Conservation (phyloP, 2,888 invertebrate genomes). For the Epinotia demarniana region DNA sequence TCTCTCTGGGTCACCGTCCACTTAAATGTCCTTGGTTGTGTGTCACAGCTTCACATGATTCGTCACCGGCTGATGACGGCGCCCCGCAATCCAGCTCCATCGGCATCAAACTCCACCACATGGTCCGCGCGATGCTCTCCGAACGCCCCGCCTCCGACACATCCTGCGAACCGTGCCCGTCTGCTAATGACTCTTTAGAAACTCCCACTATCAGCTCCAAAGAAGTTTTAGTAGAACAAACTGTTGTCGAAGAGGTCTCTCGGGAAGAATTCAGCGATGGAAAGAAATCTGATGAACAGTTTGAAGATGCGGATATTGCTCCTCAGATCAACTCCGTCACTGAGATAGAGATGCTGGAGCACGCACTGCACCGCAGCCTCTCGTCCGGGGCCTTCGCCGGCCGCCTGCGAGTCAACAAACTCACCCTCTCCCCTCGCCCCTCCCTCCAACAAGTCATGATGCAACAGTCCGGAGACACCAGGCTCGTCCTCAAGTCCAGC, state of each 20-base stretch:
- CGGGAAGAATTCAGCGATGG: background rate
- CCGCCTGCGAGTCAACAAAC: constrained; percentile 64
- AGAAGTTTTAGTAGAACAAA: constrained; percentile 42
- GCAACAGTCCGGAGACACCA: constrained; percentile 68
- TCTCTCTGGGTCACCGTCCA: too few relatives aligned
- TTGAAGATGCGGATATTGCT: constrained; percentile 4
- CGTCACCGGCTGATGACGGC: constrained; percentile 50
- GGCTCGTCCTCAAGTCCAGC: constrained; percentile 62
- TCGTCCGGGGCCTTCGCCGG: constrained; percentile 65
- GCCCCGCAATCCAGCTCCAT: constrained; percentile 59
- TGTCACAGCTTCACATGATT: constrained; percentile 58
- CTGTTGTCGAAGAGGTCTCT: constrained; percentile 56
- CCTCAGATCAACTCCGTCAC: constrained; percentile 52
- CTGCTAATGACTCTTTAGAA: constrained; percentile 29
- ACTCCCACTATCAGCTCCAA: background rate
- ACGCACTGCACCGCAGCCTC: constrained; percentile 59
- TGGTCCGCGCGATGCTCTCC: constrained; percentile 60
- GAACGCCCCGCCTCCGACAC: constrained; percentile 48
- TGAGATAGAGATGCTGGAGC: constrained; percentile 62
- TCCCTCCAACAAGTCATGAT: constrained; percentile 64
- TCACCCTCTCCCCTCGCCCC: constrained; percentile 68
- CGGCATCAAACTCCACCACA: constrained; percentile 62
- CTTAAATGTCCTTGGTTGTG: constrained; percentile 23
- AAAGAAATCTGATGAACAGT: background rate
- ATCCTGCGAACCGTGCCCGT: background rate